Conservation (phyloP, 2,888 invertebrate species). For the Ligdia adustata region DNA sequence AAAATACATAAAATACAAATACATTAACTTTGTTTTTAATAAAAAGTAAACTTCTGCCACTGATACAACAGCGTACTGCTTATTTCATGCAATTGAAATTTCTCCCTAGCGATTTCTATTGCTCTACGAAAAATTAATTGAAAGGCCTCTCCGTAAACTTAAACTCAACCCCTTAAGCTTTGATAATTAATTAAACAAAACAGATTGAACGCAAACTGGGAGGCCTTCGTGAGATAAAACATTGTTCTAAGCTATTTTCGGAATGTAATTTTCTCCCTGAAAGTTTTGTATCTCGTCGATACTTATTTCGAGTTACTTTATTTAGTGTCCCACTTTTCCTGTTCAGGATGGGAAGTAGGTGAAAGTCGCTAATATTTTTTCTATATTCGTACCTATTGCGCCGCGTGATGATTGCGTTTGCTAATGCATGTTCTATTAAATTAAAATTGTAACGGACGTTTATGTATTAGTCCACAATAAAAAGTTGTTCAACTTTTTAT, state of each 20-base stretch:
- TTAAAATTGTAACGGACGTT: too few species aligned
- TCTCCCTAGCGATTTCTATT: neutral
- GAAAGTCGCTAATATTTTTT: neutral
- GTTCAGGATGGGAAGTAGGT: neutral
- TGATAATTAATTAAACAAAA: conserved; percentile 25
- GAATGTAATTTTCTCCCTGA: conserved; percentile 13
- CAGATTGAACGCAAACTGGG: conserved; percentile 18
- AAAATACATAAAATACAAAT: too few species aligned
- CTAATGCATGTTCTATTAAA: too few species aligned
- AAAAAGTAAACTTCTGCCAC: too few species aligned
- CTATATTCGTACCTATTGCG: too few species aligned
- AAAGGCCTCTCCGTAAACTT: conserved; percentile 8
- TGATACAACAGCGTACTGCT: too few species aligned
- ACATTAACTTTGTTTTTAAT: too few species aligned
- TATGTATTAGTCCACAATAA: too few species aligned
- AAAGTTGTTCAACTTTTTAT: too few species aligned
- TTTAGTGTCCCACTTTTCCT: neutral
- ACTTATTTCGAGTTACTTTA: neutral
- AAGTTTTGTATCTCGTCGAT: conserved; percentile 7
- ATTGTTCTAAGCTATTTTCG: conserved; percentile 19
- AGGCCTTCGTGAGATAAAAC: conserved; percentile 11
- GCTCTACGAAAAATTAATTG: conserved; percentile 17
- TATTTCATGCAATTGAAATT: neutral
- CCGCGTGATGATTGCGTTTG: too few species aligned
- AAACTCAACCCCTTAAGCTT: conserved; percentile 14